phyloP scores from a whole-genome alignment of 2,797 vertebrate species.

The Helarctos malayanus region DNA sequence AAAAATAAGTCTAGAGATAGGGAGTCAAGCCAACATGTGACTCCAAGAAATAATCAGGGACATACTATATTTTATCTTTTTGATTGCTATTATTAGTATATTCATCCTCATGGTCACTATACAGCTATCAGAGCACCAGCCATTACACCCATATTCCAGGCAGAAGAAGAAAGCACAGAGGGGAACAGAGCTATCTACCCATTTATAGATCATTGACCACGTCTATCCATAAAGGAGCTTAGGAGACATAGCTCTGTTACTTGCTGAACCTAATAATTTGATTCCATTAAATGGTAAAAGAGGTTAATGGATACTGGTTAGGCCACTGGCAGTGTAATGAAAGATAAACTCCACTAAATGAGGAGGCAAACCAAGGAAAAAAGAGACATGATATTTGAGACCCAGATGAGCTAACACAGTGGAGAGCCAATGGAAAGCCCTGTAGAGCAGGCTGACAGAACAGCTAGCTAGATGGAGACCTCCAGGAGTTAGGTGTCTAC shows the following conservation, averaged over 20 bases:
- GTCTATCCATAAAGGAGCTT: neutral
- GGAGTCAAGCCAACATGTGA: neutral
- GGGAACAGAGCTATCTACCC: neutral
- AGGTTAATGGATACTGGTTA: neutral
- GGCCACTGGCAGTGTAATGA: neutral
- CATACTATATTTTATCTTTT: neutral
- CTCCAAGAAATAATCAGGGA: neutral
- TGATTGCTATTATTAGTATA: neutral
- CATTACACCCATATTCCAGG: neutral
- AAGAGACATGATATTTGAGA: neutral
- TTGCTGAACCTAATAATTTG: neutral
- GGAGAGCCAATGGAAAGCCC: accelerated
- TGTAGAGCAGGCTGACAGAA: neutral
- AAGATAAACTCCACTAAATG: neutral
- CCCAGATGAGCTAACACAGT: neutral
- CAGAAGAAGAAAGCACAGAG: neutral
- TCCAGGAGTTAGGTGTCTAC: neutral
- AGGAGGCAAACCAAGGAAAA: neutral
- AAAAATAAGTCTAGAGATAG: neutral
- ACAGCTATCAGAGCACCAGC: neutral
- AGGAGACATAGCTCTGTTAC: neutral
- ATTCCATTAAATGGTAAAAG: neutral
- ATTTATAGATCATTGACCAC: neutral
- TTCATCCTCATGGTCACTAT: neutral
- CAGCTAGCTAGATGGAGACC: neutral